Base-by-base conservation (phyloP, 2,797 vertebrate genomes). In the Tinamus major region DNA sequence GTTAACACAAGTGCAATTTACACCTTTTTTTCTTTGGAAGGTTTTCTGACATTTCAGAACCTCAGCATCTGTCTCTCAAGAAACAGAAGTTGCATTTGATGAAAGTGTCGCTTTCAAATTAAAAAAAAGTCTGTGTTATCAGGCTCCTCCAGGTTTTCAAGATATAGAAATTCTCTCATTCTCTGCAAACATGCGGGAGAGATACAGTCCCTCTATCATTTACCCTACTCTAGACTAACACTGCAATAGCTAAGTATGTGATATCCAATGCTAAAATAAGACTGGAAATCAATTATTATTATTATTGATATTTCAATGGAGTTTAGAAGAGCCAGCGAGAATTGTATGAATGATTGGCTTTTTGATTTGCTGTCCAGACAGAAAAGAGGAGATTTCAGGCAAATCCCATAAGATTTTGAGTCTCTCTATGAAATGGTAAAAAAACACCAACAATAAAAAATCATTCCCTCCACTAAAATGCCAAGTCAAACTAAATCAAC, bases 91-190 rank as follows among this genome's bases (percentile, higher is more conserved):
- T 93, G 46, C 33, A 62, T 42, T 87, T 84, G 61, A 77, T 95
- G 70, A 93, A 95, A 91, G 81, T 85, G 58, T 64, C 92, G 77
- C 71, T 68, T 91, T 91, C 86, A 77, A 76, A 93, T 94, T 95
- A 85, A 77, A 87, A 87, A 87, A 91, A 9, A 0, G 1, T 49
- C 64, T 89, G 33, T 26, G 24, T 95, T 94, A 96, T 96, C 93
- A 94, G 83, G 48, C 90, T 96, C 48, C 35, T 92, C 63, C 93
- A 95, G 89, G 79, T 96, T 95, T 94, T 79, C 62, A 93, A 93
- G 80, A 85, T 85, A 91, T 51, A 92, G 79, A 94, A 94, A 87
- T 77, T 56, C 74, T 46, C 33, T 58, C 65, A 12, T 31, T 94
- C 4, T 85, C 75, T 74, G 72, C 71, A 79, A 77, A 89, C 2